Conservation (phyloP, 1,140 invertebrate genomes). For the Drosophila kurseongensis region DNA sequence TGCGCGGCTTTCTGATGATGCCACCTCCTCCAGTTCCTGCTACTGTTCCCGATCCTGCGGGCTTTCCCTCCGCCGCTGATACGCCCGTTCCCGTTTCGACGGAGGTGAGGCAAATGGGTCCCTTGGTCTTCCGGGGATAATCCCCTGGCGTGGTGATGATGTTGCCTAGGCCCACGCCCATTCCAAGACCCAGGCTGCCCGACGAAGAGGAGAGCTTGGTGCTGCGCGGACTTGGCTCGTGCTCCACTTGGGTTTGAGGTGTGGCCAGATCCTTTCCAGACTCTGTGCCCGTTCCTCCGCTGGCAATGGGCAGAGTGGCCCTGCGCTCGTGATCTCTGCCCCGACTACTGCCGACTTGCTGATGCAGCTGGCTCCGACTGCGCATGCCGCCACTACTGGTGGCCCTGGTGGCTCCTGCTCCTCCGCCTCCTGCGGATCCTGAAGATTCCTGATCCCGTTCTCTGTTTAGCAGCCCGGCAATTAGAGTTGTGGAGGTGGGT, state of each 20-base stretch:
- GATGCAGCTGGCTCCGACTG: constrained; percentile 40
- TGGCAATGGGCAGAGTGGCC: constrained; percentile 77
- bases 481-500: constrained; percentile 76
- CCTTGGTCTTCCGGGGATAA: constrained; percentile 80
- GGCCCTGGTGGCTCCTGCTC: constrained; percentile 20
- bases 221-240: constrained; percentile 63
- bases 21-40: neutral
- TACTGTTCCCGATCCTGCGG: constrained; percentile 7
- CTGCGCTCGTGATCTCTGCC: constrained; percentile 66
- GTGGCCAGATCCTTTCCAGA: constrained; percentile 37
- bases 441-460: constrained; percentile 67
- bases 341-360: constrained; percentile 20
- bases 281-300: constrained; percentile 6
- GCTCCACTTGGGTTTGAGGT: constrained; percentile 28
- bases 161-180: constrained; percentile 60
- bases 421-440: neutral
- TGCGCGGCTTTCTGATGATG: constrained; percentile 73
- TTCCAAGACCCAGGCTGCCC: constrained; percentile 68
- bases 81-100: constrained; percentile 10
- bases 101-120: constrained; percentile 75
- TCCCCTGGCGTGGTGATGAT: constrained; percentile 81
- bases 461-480: constrained; percentile 78
- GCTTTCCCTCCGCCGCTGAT: neutral
- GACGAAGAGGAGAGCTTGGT: constrained; percentile 75
- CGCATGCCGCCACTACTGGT: constrained; percentile 45